Evolutionary conservation across 2,113 vertebrate genomes (phyloP).

Genomic region (Odontophorus gujanensis): DNA sequence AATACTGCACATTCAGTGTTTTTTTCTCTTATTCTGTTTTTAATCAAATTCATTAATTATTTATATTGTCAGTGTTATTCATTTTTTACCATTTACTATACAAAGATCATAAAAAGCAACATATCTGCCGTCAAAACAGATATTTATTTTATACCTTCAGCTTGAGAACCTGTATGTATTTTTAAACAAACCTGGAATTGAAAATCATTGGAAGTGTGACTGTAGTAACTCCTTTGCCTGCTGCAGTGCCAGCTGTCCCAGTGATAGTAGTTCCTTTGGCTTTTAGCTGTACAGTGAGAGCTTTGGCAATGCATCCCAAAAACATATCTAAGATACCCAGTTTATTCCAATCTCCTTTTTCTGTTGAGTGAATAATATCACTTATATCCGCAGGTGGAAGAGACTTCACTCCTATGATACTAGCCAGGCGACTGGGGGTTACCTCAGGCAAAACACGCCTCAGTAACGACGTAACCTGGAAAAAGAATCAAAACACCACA

Average conservation of each 20-base stretch:
- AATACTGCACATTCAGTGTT: background rate
- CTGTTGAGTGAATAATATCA: conserved; percentile 98
- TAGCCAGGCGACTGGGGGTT: conserved; percentile 93
- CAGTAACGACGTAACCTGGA: conserved; percentile 93
- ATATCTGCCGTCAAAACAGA: background rate
- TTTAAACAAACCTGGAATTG: conserved; percentile 91
- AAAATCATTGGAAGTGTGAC: conserved; percentile 98
- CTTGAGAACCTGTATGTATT: background rate
- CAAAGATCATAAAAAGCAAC: background rate
- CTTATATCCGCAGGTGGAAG: conserved; percentile 98
- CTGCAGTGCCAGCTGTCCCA: conserved; percentile 91
- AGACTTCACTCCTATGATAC: conserved; percentile 96
- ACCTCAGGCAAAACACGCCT: conserved; percentile 96
- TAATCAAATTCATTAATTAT: background rate
- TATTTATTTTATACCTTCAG: background rate
- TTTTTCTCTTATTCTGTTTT: background rate
- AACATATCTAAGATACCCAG: conserved; percentile 98
- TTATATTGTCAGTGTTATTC: background rate
- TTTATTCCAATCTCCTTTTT: conserved; percentile 98
- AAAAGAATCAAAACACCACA: background rate
- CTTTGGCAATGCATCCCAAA: conserved; percentile 97
- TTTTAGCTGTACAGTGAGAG: conserved; percentile 97
- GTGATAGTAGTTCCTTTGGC: conserved; percentile 97
- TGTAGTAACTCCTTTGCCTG: conserved; percentile 97
- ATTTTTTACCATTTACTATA: background rate